phyloP scores from a whole-genome alignment of 2,797 vertebrate genomes.

The Sebastes glaucus region DNA sequence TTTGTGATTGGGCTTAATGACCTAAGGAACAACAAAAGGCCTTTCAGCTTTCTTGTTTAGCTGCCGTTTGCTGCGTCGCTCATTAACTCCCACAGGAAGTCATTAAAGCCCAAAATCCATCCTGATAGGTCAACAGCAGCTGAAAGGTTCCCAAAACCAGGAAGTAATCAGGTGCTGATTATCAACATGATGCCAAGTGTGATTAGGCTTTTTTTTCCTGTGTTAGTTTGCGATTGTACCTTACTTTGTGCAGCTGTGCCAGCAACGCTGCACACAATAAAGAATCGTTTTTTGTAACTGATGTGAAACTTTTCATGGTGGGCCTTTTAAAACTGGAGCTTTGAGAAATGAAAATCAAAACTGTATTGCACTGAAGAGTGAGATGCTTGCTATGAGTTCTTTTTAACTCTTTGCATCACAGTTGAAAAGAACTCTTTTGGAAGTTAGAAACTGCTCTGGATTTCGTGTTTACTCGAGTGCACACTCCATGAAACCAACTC shows the following conservation, averaged over 20 bases:
- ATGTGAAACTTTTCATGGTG: conserved; percentile 1
- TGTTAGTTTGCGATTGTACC: neutral
- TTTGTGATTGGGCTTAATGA: conserved; percentile 71
- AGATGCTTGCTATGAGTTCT: neutral
- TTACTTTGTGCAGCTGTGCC: neutral
- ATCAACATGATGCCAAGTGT: conserved; percentile 65
- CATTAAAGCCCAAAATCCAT: conserved; percentile 56
- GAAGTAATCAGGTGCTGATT: conserved; percentile 73
- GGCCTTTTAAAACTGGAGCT: neutral
- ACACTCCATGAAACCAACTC: neutral
- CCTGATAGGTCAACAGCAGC: conserved; percentile 73
- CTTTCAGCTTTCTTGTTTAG: conserved; percentile 66
- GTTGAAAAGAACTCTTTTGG: neutral
- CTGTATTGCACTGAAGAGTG: neutral
- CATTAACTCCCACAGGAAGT: conserved; percentile 75
- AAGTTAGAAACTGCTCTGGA: neutral
- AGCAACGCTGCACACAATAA: neutral
- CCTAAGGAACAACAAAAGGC: conserved; percentile 68
- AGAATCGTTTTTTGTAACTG: neutral
- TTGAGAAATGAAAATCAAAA: conserved; percentile 3
- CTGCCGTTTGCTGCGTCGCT: conserved; percentile 47
- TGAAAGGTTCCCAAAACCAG: conserved; percentile 73
- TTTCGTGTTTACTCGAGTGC: neutral
- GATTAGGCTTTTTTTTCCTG: conserved; percentile 42
- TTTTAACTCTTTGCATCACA: neutral